Evolutionary conservation across 2,113 vertebrate species (phyloP), one percentile per base, ranked within the genome.

Genomic region (Holacanthus passer): DNA sequence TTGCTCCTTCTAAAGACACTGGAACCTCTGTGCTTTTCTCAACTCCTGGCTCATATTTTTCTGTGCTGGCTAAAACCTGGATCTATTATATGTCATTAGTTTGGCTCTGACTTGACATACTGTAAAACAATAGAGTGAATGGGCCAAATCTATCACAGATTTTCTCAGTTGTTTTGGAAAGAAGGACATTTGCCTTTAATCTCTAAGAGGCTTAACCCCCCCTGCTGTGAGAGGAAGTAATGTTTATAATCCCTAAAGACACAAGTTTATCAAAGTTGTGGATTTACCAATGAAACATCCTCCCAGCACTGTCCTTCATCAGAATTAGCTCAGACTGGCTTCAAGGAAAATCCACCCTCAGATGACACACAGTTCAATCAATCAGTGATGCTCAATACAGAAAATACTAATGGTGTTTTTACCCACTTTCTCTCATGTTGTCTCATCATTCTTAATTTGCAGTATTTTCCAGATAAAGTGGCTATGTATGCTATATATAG

Each of bases 191-290:
- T 79, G 19, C 29, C 37, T 80, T 63, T 67, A 68, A 79, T 77
- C 65, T 69, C 5, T 63, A 76, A 83, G 65, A 59, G 69, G 64
- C 73, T 88, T 88, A 84, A 31, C 41, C 47, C 50, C n/a, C 67
- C 69, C 53, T 20, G 7, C 75, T 81, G 78, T 56, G 63, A 82
- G 24, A 60, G 14, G 37, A 83, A 71, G 37, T 29, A 14, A 62
- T 79, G 56, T 55, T 62, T 68, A 74, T 80, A 88, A 88, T 88
- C 83, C 41, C 39, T 31, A 1, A 56, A 77, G 43, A 71, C 41
- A 52, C 39, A 70, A 67, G 59, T 85, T 78, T 85, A 70, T 71
- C 58, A 70, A 73, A 69, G 32, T 63, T 73, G 56, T 73, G 55
- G 56, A 48, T 9, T 63, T 45, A 35, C 12, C 1, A 5, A 50